Evolutionary conservation across 1,140 invertebrate species (phyloP).

Genomic region (Polypedilum vanderplanki): DNA sequence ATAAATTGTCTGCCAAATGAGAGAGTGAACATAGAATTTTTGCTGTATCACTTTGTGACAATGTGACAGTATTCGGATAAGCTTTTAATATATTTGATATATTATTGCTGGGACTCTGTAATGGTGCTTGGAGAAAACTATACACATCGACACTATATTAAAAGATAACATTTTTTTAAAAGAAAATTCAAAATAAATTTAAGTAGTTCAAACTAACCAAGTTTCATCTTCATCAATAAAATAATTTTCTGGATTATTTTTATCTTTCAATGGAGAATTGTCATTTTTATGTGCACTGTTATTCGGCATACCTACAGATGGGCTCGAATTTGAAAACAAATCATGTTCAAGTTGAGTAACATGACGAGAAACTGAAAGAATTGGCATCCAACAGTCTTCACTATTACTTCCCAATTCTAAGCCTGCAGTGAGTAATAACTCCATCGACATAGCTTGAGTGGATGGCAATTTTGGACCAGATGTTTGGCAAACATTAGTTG

Average conservation of each 20-base stretch:
- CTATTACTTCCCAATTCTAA: slow-evolving; percentile 85
- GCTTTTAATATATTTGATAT: slow-evolving; percentile 43
- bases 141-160: slow-evolving; percentile 67
- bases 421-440: slow-evolving; percentile 66
- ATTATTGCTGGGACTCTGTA: slow-evolving; percentile 53
- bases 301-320: slow-evolving; percentile 44
- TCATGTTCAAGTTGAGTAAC: slow-evolving; percentile 83
- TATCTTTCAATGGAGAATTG: slow-evolving; percentile 41
- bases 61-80: slow-evolving; percentile 54
- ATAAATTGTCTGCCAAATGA: slow-evolving; percentile 75
- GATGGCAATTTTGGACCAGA: slow-evolving; percentile 67
- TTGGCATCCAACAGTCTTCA: slow-evolving; percentile 86
- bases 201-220: slow-evolving; percentile 48
- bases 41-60: slow-evolving; percentile 72
- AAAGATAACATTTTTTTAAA: not conserved
- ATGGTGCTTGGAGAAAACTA: slow-evolving; percentile 67
- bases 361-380: slow-evolving; percentile 85
- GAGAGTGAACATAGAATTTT: slow-evolving; percentile 80
- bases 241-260: slow-evolving; percentile 44
- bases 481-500: slow-evolving; percentile 43
- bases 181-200: slow-evolving; percentile 8
- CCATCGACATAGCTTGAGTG: slow-evolving; percentile 83
- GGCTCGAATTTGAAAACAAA: slow-evolving; percentile 58
- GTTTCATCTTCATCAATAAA: slow-evolving; percentile 63
- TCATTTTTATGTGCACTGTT: slow-evolving; percentile 43